Base-by-base conservation (phyloP, 2,888 invertebrate species). In the Petrolisthes manimaculis region DNA sequence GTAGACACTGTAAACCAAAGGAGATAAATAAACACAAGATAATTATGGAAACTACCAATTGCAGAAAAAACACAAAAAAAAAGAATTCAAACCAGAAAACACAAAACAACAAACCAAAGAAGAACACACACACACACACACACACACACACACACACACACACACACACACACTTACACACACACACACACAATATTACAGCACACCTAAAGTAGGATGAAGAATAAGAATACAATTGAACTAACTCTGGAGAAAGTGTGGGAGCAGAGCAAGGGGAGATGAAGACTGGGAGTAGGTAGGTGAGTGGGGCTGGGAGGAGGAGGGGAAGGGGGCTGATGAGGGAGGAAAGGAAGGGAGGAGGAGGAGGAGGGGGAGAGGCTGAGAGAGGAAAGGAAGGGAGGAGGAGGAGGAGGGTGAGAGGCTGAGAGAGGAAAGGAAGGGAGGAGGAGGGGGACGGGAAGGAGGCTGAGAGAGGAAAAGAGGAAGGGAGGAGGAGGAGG, bases 151-250 rank as follows among this genome's bases (percentile, higher is more conserved):
- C 37, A 55, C 55, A 55, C 55, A 55, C 61, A 61, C 37, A 80
- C 61, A 21, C 61, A 80, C 61, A 61, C 37, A 61, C 37, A 61
- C 61, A 80, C 61, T 21, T 37, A 80, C 67, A 81, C 67, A 81
- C 67, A 81, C 18, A 37, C 37, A 21, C 55, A 6, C 2, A 6
- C 9, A 18, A 61, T 9, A 61, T 61, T 61, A 61, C 61, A 61
- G 9, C 18, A 61, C 9, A 61, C 61, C 18, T 61, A 61, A 61
- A 61, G 37, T 37, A 37, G 37, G 37, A 37, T 37, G 37, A 37
- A 37, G 37, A 37, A n/a, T n/a, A n/a, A 37, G 37, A 37, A 37
- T 37, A 37, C 37, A 37, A 37, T 2, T 37, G 37, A 37, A 37
- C 37, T 37, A 37, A 37, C 37, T 37, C 37, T 37, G 37, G 37